phyloP scores from a whole-genome alignment of 2,888 invertebrate genomes.

The Cepaea hortensis region DNA sequence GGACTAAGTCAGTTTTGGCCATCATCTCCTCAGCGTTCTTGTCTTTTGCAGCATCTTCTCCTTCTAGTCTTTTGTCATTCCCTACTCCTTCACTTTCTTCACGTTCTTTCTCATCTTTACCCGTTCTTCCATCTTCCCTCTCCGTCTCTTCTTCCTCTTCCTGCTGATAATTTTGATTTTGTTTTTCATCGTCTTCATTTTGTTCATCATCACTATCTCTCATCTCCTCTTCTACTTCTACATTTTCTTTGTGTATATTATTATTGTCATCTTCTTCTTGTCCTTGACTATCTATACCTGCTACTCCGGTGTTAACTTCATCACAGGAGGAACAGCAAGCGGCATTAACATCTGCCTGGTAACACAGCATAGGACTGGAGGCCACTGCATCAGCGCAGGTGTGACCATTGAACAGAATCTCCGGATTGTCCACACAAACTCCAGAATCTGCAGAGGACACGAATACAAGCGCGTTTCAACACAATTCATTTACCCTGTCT shows the following conservation, averaged over 20 bases:
- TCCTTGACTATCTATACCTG: constrained; percentile 15
- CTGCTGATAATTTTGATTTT: neutral
- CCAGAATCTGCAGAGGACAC: neutral
- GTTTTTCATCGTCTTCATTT: neutral
- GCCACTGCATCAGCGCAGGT: constrained; percentile 28
- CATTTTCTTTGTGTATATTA: neutral
- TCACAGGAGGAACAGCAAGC: constrained; percentile 47
- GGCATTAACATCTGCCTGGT: constrained; percentile 24
- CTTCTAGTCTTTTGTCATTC: neutral
- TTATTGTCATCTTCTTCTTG: constrained; percentile 3
- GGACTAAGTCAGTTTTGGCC: constrained; percentile 15
- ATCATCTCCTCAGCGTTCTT: neutral
- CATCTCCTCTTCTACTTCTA: neutral
- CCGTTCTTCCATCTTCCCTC: neutral
- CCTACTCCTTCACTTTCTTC: neutral
- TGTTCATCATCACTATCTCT: neutral
- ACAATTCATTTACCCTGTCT: no score
- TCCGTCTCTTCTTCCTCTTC: constrained; percentile 11
- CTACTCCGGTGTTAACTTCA: constrained; percentile 11
- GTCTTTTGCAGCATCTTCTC: constrained; percentile 5
- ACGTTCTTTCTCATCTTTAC: neutral
- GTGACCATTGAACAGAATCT: constrained; percentile 27
- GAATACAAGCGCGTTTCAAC: neutral
- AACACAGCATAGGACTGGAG: constrained; percentile 37
- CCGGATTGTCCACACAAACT: constrained; percentile 9